Evolutionary conservation across 2,888 invertebrate genomes (phyloP).

Genomic region (Trisateles emortualis): DNA sequence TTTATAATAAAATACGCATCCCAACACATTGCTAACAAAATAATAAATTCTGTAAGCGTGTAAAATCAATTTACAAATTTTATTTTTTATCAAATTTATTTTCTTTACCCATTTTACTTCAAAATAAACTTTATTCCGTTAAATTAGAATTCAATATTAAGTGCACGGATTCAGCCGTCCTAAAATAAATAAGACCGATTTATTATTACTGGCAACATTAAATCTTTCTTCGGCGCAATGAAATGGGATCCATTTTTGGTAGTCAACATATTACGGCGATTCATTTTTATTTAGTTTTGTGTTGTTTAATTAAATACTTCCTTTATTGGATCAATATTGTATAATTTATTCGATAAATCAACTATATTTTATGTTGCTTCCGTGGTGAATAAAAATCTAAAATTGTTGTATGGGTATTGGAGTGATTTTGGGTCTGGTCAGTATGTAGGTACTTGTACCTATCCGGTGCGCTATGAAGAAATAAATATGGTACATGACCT

Average conservation of each 20-base stretch:
- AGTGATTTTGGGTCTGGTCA: no score
- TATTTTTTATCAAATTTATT: conserved; percentile 16
- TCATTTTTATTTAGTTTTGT: conserved; percentile 29
- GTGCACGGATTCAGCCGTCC: not conserved
- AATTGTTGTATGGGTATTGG: no score
- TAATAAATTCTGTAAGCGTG: not conserved
- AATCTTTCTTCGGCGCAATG: conserved; percentile 42
- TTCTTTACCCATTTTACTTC: not conserved
- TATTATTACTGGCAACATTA: conserved; percentile 45
- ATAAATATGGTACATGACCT: no score
- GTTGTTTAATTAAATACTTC: conserved; percentile 34
- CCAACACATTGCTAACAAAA: no score
- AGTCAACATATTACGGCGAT: conserved; percentile 27
- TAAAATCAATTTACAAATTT: conserved; percentile 27
- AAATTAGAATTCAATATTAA: conserved; percentile 8
- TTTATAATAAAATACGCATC: not conserved
- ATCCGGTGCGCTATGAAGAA: no score
- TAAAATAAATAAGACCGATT: conserved; percentile 38
- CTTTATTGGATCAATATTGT: conserved; percentile 36
- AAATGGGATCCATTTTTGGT: conserved; percentile 41
- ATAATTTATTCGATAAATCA: conserved; percentile 39
- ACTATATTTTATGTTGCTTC: conserved; percentile 17
- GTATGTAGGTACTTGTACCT: no score
- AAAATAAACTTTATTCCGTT: conserved; percentile 1
- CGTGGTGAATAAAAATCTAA: conserved; percentile 13